These are phyloP conservation scores for Bergia puertoricense DNA, from an alignment of 92 coral and sea anemone species.

Conservation along the genomic window DNA sequence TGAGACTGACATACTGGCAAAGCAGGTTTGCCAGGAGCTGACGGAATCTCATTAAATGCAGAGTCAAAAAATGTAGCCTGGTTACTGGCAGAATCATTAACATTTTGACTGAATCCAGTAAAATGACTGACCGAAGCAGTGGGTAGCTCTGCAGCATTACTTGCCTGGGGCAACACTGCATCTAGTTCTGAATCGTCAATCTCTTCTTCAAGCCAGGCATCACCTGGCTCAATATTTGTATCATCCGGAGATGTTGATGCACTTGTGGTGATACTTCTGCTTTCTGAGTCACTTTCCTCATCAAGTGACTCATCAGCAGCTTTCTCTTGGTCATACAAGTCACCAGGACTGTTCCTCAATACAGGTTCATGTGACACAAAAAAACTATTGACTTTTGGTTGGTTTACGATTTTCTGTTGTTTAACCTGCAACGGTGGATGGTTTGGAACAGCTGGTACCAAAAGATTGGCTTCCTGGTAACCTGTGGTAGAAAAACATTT, in stretches of 20 bases:
- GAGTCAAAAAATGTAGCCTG: not conserved
- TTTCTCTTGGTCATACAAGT: conserved; percentile 4
- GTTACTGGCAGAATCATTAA: not conserved
- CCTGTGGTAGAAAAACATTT: not conserved
- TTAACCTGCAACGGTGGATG: too few relatives aligned
- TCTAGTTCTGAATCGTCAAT: conserved; percentile 17
- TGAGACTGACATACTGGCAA: not conserved
- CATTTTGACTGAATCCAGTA: conserved; percentile 1
- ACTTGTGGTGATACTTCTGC: not conserved
- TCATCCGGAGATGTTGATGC: conserved; percentile 13
- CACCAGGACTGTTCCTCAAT: not conserved
- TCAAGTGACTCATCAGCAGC: not conserved
- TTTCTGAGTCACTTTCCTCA: conserved; percentile 9
- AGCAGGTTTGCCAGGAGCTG: not conserved
- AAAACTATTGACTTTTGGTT: too few relatives aligned
- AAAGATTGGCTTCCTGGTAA: not conserved
- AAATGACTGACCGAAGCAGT: not conserved
- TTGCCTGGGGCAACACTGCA: not conserved
- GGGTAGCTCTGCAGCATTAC: not conserved
- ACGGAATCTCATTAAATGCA: too few relatives aligned
- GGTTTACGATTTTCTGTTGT: not conserved
- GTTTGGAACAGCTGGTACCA: not conserved
- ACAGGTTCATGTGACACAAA: not conserved
- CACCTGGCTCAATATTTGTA: not conserved
- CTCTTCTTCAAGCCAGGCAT: conserved; percentile 39